Conservation (phyloP, 2,888 invertebrate genomes). For the Apamea crenata region DNA sequence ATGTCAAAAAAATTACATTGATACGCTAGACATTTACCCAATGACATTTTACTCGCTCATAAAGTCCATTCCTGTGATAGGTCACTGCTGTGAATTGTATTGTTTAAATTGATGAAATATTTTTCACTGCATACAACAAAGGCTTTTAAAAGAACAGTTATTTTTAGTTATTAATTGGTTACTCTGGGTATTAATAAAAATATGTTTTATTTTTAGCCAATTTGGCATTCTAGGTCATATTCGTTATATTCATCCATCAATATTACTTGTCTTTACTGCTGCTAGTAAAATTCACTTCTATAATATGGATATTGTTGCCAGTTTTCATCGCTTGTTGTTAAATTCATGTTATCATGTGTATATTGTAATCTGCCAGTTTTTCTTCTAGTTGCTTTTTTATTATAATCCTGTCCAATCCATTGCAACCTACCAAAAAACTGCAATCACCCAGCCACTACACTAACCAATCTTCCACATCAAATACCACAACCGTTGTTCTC, state of each 20-base stretch:
- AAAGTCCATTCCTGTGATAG: slow-evolving; percentile 23
- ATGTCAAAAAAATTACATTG: slow-evolving; percentile 40
- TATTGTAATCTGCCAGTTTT: neutral
- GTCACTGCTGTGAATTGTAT: slow-evolving; percentile 13
- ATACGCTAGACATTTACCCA: slow-evolving; percentile 40
- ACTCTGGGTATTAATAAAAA: neutral
- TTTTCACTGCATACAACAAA: neutral
- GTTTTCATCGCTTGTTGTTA: neutral
- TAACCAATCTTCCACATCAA: slow-evolving; percentile 36
- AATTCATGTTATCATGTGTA: neutral
- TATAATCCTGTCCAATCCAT: neutral
- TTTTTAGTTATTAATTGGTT: neutral
- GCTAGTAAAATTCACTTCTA: neutral
- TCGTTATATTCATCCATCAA: neutral
- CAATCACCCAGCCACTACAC: neutral
- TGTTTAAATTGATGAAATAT: slow-evolving; percentile 20
- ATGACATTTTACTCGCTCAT: slow-evolving; percentile 40
- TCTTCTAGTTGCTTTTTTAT: too few relatives aligned
- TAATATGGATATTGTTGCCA: too few relatives aligned
- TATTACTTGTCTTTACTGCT: neutral
- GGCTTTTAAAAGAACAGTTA: neutral
- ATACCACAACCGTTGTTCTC: slow-evolving; percentile 34
- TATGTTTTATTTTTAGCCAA: neutral
- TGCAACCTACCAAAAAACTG: neutral
- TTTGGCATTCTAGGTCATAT: neutral